Base-by-base conservation (phyloP, 2,797 vertebrate genomes). In the Pseudomugil gertrudae region DNA sequence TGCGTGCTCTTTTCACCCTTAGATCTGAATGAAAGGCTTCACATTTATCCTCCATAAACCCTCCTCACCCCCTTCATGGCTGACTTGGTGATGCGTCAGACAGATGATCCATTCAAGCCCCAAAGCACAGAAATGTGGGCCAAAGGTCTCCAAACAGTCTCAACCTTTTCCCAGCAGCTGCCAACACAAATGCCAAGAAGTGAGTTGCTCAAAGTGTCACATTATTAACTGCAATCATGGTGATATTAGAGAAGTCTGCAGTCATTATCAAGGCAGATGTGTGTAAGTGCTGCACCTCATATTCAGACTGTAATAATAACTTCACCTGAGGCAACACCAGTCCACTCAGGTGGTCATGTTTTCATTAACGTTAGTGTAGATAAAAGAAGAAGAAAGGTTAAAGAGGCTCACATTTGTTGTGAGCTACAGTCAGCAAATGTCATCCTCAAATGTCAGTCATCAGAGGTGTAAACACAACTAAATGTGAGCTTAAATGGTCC, bases 81-180 rank as follows among this genome's bases (percentile, higher is more conserved):
- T 26, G 43, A 51, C 52, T 47, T 32, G 45, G 30, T 54, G 54
- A 66, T 58, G 47, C 56, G 2, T 17, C 61, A 88, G 66, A 81
- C 74, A 81, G 84, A 81, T 69, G 47, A 62, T 53, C 59, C 65
- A 87, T 91, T 89, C 73, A 86, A 51, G 52, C 47, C 59, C 62
- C 56, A 50, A 51, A 43, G 73, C 21, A 9, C 38, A 61, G 72
- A 73, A 55, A 88, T 84, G 9, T 86, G 72, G 90, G 76, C 62
- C 74, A 92, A 87, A 91, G 88, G 89, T 87, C 66, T 72, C 76
- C 78, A 78, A 78, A 84, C 79, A 85, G 45, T 35, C 65, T 63
- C 65, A 68, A 66, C 10, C 53, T 68, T 72, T 81, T 69, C 61
- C 80, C 81, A 63, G 72, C 69, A 53, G 65, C 10, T 63, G 60